Base-by-base conservation (phyloP, 2,797 vertebrate species). In the Podargus strigoides region DNA sequence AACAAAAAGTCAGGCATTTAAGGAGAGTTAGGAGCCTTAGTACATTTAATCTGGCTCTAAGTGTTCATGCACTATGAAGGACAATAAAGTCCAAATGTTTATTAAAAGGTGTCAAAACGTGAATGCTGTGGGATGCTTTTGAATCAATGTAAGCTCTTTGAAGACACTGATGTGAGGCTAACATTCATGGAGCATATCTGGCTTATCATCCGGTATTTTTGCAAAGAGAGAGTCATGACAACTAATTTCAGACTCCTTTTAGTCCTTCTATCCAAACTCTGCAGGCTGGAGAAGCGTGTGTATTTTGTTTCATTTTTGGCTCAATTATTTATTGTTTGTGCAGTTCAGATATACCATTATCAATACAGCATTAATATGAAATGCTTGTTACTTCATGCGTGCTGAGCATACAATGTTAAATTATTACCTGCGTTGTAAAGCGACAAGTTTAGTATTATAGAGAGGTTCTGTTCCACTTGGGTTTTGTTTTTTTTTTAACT, bases 271-370 rank as follows among this genome's bases (percentile, higher is more conserved):
- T 75, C 87, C 34, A 74, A 73, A 60, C 34, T 81, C 27, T 69
- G 37, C 9, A 3, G 32, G 63, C 55, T 56, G 21, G 23, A 94
- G 68, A 83, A 60, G 3, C 18, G 21, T 62, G 27, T 90, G 82
- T 77, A 22, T 74, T 92, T 92, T 67, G 32, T 60, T 89, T 89
- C 24, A 30, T 41, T 92, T 93, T 94, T 78, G 14, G 85, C 58
- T 94, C 60, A 59, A 62, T 89, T 87, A 81, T 91, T 49, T 85
- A 36, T 60, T 85, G 74, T 83, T 91, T 91, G 47, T 89, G 63
- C 62, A 28, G 14, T 60, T 93, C 62, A 58, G 69, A 63, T 77
- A 83, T 27, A 83, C 53, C 9, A 41, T 86, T 93, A 80, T 21
- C 26, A 68, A 77, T 75, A 39, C 46, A 49, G 26, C 50, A 77